Conservation (phyloP, 2,113 vertebrate species). For the Candoia aspera region DNA sequence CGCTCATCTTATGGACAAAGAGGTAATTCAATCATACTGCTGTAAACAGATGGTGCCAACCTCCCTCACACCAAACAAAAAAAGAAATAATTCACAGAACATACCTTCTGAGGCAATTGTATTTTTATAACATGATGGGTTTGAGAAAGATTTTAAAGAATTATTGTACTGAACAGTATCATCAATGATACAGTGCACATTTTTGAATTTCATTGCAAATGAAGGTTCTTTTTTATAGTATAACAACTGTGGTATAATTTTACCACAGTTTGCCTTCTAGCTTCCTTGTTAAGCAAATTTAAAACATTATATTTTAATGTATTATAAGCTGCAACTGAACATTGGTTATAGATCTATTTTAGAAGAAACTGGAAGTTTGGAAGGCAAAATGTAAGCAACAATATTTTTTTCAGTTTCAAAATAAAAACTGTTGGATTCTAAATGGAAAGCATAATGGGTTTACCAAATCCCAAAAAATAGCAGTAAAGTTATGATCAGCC, state of each 20-base stretch:
- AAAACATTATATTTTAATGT: constrained; percentile 33
- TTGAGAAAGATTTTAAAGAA: constrained; percentile 3
- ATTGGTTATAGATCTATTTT: constrained; percentile 24
- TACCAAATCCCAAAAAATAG: not conserved
- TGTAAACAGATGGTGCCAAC: constrained; percentile 68
- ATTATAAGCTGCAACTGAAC: constrained; percentile 23
- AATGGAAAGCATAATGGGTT: not conserved
- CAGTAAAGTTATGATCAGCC: constrained; percentile 18
- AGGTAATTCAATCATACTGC: constrained; percentile 75
- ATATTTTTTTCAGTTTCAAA: constrained; percentile 17
- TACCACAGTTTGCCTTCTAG: constrained; percentile 11
- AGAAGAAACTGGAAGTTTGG: constrained; percentile 2
- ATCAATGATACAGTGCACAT: constrained; percentile 20
- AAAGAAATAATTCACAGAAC: constrained; percentile 42
- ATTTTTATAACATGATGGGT: constrained; percentile 25
- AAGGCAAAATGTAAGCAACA: not conserved
- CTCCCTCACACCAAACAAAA: constrained; percentile 46
- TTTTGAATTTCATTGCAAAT: not conserved
- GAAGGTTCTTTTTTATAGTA: not conserved
- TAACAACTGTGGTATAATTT: no score
- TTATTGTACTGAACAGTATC: not conserved
- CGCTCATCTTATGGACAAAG: constrained; percentile 68
- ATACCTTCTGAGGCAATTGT: constrained; percentile 40
- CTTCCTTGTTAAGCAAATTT: constrained; percentile 13
- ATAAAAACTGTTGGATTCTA: constrained; percentile 27